Base-by-base conservation (phyloP, 1,140 invertebrate genomes). In the Drosophila baimaii region DNA sequence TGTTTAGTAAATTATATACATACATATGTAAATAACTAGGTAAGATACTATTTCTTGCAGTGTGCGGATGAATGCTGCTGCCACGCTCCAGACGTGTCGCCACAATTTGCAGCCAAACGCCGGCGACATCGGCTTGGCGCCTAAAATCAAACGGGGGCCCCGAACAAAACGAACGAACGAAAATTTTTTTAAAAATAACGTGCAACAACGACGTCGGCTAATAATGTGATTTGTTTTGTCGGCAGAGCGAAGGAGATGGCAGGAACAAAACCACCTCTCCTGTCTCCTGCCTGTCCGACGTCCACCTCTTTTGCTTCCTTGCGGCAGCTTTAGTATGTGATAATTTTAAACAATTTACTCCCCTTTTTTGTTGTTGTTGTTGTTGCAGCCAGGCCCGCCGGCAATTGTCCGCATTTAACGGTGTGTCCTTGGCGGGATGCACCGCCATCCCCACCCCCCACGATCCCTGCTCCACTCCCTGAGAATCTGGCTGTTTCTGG, bases 61-160 rank as follows among this genome's bases (percentile, higher is more conserved):
- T 64, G 61, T 25, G 15, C 19, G 3, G 25, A 13, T 64, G 55
- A 62, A 61, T 64, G 61, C 19, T 75, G 74, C 58, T 81, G 88
- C 80, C 89, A 78, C 82, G 81, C 81, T 83, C 74, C 88, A 90
- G 88, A 90, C 88, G 88, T 90, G 88, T 90, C 88, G 88, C 88
- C 88, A 86, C 88, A 90, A 90, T 90, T 90, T 90, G 77, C 88
- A 84, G 85, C 79, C 85, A 89, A 88, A 79, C 76, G 79, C 73
- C 78, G 79, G 64, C 73, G 74, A 69, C 71, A 75, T 56, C 62
- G 64, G 82, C 65, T 88, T 88, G 84, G 84, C 84, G 84, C 84
- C 84, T 88, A 88, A 89, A 89, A 89, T 88, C 84, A 88, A 88
- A 88, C 76, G 84, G 64, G 83, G 83, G 79, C 79, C 79, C 82